Evolutionary conservation across 2,797 vertebrate genomes (phyloP).

Genomic region (Dermochelys coriacea): DNA sequence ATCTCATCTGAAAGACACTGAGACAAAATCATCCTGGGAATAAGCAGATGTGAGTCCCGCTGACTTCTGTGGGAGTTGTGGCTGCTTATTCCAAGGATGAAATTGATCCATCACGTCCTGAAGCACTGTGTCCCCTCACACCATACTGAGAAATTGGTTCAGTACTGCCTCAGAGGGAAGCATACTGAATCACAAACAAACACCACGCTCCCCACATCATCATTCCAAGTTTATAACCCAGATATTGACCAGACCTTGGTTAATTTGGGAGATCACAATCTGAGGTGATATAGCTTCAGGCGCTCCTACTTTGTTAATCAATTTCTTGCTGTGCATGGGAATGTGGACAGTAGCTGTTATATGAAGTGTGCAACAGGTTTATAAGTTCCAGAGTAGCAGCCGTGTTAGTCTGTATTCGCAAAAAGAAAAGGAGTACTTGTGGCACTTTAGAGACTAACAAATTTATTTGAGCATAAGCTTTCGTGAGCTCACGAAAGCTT

Average conservation of each 20-base stretch:
- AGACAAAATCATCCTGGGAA: neutral
- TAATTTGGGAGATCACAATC: conserved; percentile 68
- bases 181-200: conserved; percentile 45
- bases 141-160: conserved; percentile 36
- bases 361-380: conserved; percentile 59
- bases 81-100: conserved; percentile 33
- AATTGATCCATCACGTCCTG: neutral
- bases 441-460: too few relatives aligned
- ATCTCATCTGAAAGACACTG: conserved; percentile 10
- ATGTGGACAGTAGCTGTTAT: neutral
- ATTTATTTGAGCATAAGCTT: too few relatives aligned
- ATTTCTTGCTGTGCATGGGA: conserved; percentile 37
- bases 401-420: too few relatives aligned
- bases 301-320: conserved; percentile 18
- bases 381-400: too few relatives aligned
- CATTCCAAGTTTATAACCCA: conserved; percentile 36
- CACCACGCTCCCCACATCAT: neutral
- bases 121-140: conserved; percentile 29
- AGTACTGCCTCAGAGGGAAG: conserved; percentile 58
- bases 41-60: neutral
- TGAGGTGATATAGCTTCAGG: conserved; percentile 53
- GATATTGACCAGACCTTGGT: conserved; percentile 65
- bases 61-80: neutral
- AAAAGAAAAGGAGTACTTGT: too few relatives aligned
- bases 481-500: too few relatives aligned